Evolutionary conservation across 2,888 invertebrate genomes (phyloP).

Genomic region (Augiades crinisus): DNA sequence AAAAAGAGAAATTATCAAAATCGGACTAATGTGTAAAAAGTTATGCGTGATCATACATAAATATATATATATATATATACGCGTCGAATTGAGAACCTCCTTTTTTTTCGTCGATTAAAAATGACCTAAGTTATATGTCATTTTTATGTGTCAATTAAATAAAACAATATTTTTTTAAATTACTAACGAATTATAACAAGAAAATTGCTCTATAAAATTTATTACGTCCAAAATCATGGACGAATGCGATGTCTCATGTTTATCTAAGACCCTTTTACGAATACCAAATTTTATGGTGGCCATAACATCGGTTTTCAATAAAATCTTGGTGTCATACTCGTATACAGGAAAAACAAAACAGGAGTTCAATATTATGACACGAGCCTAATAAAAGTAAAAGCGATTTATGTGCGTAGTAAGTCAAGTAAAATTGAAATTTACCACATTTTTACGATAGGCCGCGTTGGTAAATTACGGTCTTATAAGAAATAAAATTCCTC

Average conservation of each 20-base stretch:
- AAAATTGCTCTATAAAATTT: constrained; percentile 59
- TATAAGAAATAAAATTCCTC: constrained; percentile 3
- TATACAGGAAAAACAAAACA: constrained; percentile 51
- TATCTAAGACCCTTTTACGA: constrained; percentile 49
- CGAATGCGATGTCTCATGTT: constrained; percentile 47
- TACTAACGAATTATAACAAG: constrained; percentile 47
- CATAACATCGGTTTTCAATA: constrained; percentile 64
- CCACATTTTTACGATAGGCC: constrained; percentile 30
- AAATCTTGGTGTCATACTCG: constrained; percentile 50
- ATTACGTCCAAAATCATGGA: constrained; percentile 48
- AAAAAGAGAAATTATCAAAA: no score
- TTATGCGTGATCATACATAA: no score
- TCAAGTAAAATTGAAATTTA: constrained; percentile 42
- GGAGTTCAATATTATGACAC: constrained; percentile 49
- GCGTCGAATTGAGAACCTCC: no score
- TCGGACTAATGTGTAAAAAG: no score
- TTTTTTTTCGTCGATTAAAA: no score
- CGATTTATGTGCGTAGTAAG: constrained; percentile 45
- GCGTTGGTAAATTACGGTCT: constrained; percentile 9
- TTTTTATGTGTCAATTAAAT: background rate
- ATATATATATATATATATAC: no score
- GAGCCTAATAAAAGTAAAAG: constrained; percentile 49
- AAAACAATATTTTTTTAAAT: constrained; percentile 37
- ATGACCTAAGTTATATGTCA: background rate
- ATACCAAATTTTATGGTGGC: constrained; percentile 58